Percentiles rank a stretch among this genome's conserved stretches.
Evolutionary conservation across 2,113 vertebrate species (phyloP).

Genomic region (Arothron firmamentum): DNA sequence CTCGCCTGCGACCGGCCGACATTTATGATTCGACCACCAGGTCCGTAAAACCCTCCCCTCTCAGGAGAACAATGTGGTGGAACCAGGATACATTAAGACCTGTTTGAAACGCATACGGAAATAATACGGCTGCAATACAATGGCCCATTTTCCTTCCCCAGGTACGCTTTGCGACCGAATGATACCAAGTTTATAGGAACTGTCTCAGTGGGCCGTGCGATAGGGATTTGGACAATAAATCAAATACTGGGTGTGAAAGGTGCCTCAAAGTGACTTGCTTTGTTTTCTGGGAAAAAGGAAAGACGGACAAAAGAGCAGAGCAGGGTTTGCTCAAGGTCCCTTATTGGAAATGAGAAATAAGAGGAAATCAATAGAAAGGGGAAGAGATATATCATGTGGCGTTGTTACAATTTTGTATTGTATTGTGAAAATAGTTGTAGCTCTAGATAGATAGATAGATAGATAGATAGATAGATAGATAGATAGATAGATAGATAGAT

Average conservation of each 20-base stretch:
- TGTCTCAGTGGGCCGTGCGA: constrained; percentile 25
- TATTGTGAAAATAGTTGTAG: background rate
- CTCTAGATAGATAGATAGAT: background rate
- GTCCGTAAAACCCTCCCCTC: constrained; percentile 30
- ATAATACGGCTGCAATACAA: constrained; percentile 75
- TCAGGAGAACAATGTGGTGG: constrained; percentile 63
- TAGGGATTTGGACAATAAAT: constrained; percentile 15
- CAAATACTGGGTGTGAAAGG: constrained; percentile 13
- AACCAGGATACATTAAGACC: constrained; percentile 71
- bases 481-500: constrained; percentile 6
- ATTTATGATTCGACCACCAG: constrained; percentile 46
- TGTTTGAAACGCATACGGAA: constrained; percentile 74
- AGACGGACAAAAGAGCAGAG: constrained; percentile 32
- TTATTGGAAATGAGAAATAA: background rate
- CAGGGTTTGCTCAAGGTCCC: background rate
- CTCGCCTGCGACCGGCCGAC: constrained; percentile 32
- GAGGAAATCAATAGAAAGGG: background rate
- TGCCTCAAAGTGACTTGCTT: constrained; percentile 8
- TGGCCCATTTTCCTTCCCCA: constrained; percentile 64
- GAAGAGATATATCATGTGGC: background rate
- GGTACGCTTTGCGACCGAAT: constrained; percentile 32
- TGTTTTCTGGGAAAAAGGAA: constrained; percentile 39
- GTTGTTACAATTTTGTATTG: background rate
- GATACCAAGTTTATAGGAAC: constrained; percentile 14
- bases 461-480: constrained; percentile 3